Conservation (phyloP, 2,113 vertebrate species). For the Triplophysa siluroides region DNA sequence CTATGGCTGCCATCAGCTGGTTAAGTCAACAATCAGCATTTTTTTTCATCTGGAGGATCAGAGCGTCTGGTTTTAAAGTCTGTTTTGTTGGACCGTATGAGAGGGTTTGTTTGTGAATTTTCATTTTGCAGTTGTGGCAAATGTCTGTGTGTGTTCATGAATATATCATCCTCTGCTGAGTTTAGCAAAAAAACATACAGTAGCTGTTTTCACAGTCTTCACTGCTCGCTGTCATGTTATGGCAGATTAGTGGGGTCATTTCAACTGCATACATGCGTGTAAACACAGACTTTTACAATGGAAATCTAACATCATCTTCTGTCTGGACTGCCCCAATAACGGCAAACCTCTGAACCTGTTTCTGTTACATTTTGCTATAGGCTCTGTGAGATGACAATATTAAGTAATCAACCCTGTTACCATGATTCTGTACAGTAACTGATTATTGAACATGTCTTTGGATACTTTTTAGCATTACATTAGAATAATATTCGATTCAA, state of each 20-base stretch:
- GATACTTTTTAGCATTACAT: too few relatives aligned
- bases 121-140: background rate
- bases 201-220: constrained; percentile 12
- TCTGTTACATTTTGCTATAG: too few relatives aligned
- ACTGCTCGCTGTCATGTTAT: background rate
- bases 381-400: too few relatives aligned
- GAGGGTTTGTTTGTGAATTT: background rate
- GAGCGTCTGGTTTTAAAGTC: background rate
- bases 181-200: background rate
- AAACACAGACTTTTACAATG: too few relatives aligned
- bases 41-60: background rate
- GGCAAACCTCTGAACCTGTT: too few relatives aligned
- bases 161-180: background rate
- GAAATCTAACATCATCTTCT: too few relatives aligned
- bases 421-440: too few relatives aligned
- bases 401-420: too few relatives aligned
- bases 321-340: too few relatives aligned
- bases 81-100: background rate
- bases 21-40: constrained; percentile 10
- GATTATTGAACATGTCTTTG: too few relatives aligned
- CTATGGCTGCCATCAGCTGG: constrained; percentile 33
- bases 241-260: background rate
- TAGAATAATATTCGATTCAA: too few relatives aligned
- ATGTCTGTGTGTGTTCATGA: background rate
- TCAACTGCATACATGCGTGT: too few relatives aligned